phyloP scores from a whole-genome alignment of 1,140 invertebrate genomes.

The Formica exsecta region DNA sequence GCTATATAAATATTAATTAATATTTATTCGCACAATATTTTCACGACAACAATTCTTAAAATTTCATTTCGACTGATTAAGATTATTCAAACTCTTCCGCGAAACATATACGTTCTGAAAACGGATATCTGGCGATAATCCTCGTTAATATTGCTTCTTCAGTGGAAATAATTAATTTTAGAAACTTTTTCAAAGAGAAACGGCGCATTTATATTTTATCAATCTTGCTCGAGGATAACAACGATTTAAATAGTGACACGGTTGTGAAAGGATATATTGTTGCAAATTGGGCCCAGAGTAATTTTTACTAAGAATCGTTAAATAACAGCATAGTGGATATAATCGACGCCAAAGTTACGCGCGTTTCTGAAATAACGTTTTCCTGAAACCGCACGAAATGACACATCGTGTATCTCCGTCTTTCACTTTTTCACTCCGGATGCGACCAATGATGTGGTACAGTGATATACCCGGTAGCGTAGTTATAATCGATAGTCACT shows the following conservation, averaged over 20 bases:
- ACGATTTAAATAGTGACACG: neutral
- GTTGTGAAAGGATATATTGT: conserved; percentile 16
- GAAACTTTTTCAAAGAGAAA: conserved; percentile 9
- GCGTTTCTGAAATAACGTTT: conserved; percentile 62
- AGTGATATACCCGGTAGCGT: conserved; percentile 57
- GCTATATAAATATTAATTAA: neutral
- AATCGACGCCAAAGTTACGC: conserved; percentile 30
- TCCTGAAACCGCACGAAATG: conserved; percentile 63
- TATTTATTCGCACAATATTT: neutral
- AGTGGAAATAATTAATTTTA: neutral
- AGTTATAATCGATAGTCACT: conserved; percentile 38
- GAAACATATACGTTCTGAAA: neutral
- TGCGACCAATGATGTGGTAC: conserved; percentile 29
- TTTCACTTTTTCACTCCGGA: neutral
- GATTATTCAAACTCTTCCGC: neutral
- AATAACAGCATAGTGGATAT: conserved; percentile 47
- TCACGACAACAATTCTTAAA: neutral
- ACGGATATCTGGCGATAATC: neutral
- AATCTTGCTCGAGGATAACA: neutral
- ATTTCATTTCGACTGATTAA: neutral
- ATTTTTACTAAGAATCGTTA: conserved; percentile 31
- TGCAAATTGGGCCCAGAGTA: conserved; percentile 16
- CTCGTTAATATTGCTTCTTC: conserved; percentile 13
- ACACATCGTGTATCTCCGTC: conserved; percentile 29
- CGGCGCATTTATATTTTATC: neutral